Conservation (phyloP, 1,140 invertebrate genomes). For the Contarinia nasturtii region DNA sequence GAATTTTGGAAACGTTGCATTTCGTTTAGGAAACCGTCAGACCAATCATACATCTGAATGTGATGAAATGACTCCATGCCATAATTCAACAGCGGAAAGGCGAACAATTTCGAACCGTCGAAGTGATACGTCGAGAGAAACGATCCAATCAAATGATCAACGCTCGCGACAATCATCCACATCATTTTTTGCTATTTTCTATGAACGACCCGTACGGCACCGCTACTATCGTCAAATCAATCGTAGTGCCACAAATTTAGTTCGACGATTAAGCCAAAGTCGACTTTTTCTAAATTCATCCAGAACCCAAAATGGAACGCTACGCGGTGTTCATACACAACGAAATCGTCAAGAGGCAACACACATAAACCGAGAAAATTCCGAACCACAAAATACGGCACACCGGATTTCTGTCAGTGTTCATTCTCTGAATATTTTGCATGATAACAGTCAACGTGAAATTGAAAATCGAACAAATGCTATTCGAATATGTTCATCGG, state of each 20-base stretch:
- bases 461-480: conserved; percentile 6
- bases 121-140: no score
- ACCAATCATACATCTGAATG: no score
- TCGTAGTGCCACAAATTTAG: conserved; percentile 19
- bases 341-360: no score
- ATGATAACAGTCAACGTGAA: neutral
- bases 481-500: conserved; percentile 7
- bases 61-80: no score
- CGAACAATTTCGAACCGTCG: no score
- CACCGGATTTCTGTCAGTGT: neutral
- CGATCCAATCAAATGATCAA: neutral
- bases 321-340: no score
- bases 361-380: no score
- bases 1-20: no score
- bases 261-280: conserved; percentile 18
- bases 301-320: neutral
- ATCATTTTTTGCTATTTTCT: conserved; percentile 14
- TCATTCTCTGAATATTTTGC: neutral
- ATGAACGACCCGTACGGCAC: conserved; percentile 16
- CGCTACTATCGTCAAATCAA: conserved; percentile 20
- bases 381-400: no score
- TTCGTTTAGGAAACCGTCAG: no score
- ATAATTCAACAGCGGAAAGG: no score
- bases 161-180: conserved; percentile 8
- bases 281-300: conserved; percentile 15